A percentile compares a stretch with the other conserved stretches of the same genome.
Conservation (phyloP, 2,888 invertebrate genomes). For the Tipula unca region DNA sequence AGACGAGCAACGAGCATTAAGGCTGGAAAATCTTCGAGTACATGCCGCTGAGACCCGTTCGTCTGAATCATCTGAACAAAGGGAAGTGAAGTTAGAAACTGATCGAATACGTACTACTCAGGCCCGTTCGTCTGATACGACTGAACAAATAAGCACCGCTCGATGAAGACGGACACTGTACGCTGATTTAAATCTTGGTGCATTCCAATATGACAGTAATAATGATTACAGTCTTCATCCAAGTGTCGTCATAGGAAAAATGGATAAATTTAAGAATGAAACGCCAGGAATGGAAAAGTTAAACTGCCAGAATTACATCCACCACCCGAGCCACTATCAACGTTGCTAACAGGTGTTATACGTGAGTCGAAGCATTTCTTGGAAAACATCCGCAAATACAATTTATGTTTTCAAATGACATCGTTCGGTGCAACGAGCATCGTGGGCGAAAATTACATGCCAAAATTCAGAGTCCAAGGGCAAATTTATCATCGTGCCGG, state of each 20-base stretch:
- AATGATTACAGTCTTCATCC: constrained; percentile 26
- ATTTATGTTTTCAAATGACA: neutral
- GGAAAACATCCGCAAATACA: neutral
- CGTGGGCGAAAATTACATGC: neutral
- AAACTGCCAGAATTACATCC: constrained; percentile 27
- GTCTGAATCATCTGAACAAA: neutral
- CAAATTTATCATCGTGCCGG: neutral
- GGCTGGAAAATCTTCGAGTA: neutral
- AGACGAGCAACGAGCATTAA: neutral
- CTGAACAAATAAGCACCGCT: neutral
- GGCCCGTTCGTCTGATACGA: neutral
- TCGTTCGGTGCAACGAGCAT: neutral
- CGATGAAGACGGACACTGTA: constrained; percentile 20
- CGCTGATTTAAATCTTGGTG: constrained; percentile 23
- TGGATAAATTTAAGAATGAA: too few relatives aligned
- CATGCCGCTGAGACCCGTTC: neutral
- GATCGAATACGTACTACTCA: neutral
- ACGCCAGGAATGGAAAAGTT: too few relatives aligned
- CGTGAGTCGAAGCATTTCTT: neutral
- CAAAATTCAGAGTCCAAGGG: neutral
- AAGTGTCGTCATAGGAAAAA: constrained; percentile 30
- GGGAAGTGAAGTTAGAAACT: neutral
- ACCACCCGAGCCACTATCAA: too few relatives aligned
- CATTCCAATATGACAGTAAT: constrained; percentile 29
- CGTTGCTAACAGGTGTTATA: constrained; percentile 23